A percentile compares a stretch with the other conserved stretches of the same genome.
Evolutionary conservation across 2,797 vertebrate genomes (phyloP).

Genomic region (Eulemur rubriventer): DNA sequence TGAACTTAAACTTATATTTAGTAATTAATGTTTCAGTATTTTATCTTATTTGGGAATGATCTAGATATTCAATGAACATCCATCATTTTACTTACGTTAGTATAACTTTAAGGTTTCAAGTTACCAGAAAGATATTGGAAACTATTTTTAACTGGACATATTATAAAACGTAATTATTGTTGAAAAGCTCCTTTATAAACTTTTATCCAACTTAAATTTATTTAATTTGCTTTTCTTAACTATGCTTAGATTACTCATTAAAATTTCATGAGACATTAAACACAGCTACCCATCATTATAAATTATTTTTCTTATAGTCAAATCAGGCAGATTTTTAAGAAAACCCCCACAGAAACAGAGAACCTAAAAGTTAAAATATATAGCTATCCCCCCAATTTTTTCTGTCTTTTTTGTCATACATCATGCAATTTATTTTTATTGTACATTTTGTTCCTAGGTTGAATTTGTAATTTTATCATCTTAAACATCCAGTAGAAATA

Average conservation of each 20-base stretch:
- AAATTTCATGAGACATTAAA: neutral
- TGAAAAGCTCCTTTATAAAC: neutral
- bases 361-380: neutral
- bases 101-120: neutral
- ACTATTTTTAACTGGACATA: neutral
- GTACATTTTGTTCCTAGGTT: neutral
- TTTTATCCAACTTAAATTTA: neutral
- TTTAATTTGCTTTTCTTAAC: neutral
- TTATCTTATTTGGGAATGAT: neutral
- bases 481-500: neutral
- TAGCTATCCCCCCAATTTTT: neutral
- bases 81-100: neutral
- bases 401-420: neutral
- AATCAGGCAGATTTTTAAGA: neutral
- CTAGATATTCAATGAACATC: neutral
- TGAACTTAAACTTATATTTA: neutral
- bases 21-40: neutral
- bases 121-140: neutral
- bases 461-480: neutral
- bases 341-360: neutral
- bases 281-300: too few relatives aligned
- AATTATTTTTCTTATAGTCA: too few relatives aligned
- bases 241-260: neutral
- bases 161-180: neutral
- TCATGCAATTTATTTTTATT: neutral